Percentiles rank a stretch among this genome's conserved stretches.
Conservation (phyloP, 2,888 invertebrate species). For the Dermolepida albohirtum region DNA sequence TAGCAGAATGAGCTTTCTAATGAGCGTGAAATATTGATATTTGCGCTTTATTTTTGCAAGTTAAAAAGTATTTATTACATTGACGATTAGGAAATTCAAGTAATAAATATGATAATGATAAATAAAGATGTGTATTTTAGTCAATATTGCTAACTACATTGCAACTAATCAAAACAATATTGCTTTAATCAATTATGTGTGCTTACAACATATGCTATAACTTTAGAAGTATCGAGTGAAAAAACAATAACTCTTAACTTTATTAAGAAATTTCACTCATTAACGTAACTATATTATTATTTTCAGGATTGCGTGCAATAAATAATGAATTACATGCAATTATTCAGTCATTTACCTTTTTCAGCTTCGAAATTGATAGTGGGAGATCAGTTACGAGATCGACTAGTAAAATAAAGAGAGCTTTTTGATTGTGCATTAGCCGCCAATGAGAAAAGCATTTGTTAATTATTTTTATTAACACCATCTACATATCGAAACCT, state of each 20-base stretch:
- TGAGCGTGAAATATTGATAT: no score
- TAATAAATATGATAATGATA: no score
- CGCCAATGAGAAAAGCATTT: conserved; percentile 37
- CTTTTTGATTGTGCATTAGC: conserved; percentile 9
- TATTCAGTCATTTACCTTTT: conserved; percentile 18
- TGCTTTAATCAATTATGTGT: no score
- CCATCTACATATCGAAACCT: conserved; percentile 42
- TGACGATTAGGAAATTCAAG: no score
- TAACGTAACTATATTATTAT: conserved; percentile 22
- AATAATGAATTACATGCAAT: conserved; percentile 31
- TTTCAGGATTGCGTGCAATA: conserved; percentile 4
- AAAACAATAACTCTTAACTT: conserved; percentile 16
- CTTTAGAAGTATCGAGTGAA: not conserved
- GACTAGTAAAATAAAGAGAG: conserved; percentile 4
- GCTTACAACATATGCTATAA: no score
- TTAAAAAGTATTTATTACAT: no score
- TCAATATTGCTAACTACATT: no score
- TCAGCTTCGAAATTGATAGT: not conserved
- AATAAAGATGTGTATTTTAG: no score
- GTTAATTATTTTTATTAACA: conserved; percentile 47
- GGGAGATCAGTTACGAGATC: conserved; percentile 15
- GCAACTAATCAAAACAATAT: no score
- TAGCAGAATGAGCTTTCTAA: no score
- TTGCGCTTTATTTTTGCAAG: no score
- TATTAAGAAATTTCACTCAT: conserved; percentile 23